Base-by-base conservation (phyloP, 2,797 vertebrate genomes). In the Peromyscus aztecus region DNA sequence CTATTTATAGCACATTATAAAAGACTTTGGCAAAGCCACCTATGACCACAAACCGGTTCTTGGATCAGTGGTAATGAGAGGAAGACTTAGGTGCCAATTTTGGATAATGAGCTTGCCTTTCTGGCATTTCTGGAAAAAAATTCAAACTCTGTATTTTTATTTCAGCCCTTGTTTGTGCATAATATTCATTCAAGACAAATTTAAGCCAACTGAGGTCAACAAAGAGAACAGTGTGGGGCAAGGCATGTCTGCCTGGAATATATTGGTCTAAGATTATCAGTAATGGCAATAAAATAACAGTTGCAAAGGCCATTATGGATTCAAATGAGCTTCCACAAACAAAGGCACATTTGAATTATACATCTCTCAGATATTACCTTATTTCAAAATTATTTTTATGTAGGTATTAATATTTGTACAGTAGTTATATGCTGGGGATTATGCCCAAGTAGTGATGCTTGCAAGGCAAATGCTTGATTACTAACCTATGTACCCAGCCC, bases 61-160 rank as follows among this genome's bases (percentile, higher is more conserved):
- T 96, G 93, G 94, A 88, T 91, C 88, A 83, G 92, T 91, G 93
- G 61, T 63, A 97, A 97, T 93, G 21, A 95, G 76, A 86, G 94
- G 82, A 85, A 97, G 57, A 65, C 1, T 75, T 31, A 7, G 59
- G 49, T 94, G 82, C 6, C 96, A 80, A 86, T 91, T 98, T 80
- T 61, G 37, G 83, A 96, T 13, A 84, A 96, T 94, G 37, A 49
- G n/a, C 97, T 95, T 96, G 89, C 81, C 93, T 97, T 97, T 31
- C 21, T 96, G 90, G n/a, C n/a, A 96, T 59, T 95, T 97, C 57
- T 97, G 94, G 7, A 63, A 86, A 88, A 84, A 97, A 59, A 94
- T 96, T 84, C 10, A 81, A 90, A 59, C 52, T 82, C 76, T 95
- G 55, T 43, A 16, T 90, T 90, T 14, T 98, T 83, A 97, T 83